A percentile compares a stretch with the other conserved stretches of the same genome.
phyloP scores from a whole-genome alignment of 2,888 invertebrate species.

The Troilus luridus region DNA sequence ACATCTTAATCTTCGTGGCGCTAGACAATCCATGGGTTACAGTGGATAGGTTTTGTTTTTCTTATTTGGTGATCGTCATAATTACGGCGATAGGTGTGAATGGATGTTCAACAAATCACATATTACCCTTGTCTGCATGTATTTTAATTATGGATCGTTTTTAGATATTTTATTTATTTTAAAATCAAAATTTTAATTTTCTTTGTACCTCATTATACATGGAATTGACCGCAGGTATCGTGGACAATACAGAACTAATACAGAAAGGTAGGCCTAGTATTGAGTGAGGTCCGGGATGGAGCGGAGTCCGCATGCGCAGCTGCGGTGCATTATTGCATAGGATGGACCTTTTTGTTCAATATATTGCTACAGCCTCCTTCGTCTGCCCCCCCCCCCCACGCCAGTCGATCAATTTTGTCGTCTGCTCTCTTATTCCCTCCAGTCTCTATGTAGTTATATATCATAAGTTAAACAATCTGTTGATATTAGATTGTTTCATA shows the following conservation, averaged over 20 bases:
- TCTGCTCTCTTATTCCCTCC: background rate
- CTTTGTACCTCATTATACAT: too few relatives aligned
- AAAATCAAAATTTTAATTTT: too few relatives aligned
- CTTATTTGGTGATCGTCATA: too few relatives aligned
- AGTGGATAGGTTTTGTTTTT: too few relatives aligned
- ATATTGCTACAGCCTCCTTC: slow-evolving; percentile 42
- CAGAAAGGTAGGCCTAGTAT: slow-evolving; percentile 5
- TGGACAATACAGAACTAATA: background rate
- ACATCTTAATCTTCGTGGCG: too few relatives aligned
- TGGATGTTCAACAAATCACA: too few relatives aligned
- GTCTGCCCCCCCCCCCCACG: background rate
- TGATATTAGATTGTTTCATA: background rate
- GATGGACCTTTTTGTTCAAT: slow-evolving; percentile 42
- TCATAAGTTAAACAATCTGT: background rate
- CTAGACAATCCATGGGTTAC: too few relatives aligned
- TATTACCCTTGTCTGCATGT: too few relatives aligned
- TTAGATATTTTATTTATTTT: too few relatives aligned
- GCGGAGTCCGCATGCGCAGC: background rate
- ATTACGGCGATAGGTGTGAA: too few relatives aligned
- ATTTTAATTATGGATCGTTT: too few relatives aligned
- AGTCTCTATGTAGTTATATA: background rate
- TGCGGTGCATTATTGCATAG: slow-evolving; percentile 37
- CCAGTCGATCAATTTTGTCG: slow-evolving; percentile 27
- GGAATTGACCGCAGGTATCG: background rate
- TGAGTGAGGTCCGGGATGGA: background rate